These are phyloP conservation scores for Heliothis peltigera DNA, from an alignment of 2,888 invertebrate genomes.

Conservation along the genomic window DNA sequence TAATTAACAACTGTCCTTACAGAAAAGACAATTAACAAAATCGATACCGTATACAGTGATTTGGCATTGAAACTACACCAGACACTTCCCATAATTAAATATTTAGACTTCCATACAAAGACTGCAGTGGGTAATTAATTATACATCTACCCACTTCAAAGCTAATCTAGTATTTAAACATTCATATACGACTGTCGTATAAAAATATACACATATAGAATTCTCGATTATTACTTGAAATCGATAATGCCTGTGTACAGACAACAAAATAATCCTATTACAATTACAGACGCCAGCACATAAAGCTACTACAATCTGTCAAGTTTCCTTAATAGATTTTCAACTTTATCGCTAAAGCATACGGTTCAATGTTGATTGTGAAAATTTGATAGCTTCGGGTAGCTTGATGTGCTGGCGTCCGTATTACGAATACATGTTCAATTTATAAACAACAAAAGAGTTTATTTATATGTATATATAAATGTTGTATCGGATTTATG, in stretches of 20 bases:
- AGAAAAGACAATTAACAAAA: neutral
- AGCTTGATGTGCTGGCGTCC: too few relatives aligned
- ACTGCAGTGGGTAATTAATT: slow-evolving; percentile 32
- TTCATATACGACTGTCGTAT: slow-evolving; percentile 37
- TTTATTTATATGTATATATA: slow-evolving; percentile 32
- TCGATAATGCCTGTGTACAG: slow-evolving; percentile 47
- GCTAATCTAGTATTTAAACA: slow-evolving; percentile 37
- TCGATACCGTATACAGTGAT: slow-evolving; percentile 7
- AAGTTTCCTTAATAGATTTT: too few relatives aligned
- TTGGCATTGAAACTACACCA: slow-evolving; percentile 5
- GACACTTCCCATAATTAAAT: slow-evolving; percentile 29
- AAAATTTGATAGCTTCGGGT: too few relatives aligned
- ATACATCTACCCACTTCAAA: slow-evolving; percentile 33
- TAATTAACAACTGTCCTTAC: neutral
- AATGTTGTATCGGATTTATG: slow-evolving; percentile 27
- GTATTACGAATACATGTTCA: slow-evolving; percentile 40
- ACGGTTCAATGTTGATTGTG: too few relatives aligned
- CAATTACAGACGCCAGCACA: too few relatives aligned
- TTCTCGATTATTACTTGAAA: slow-evolving; percentile 24
- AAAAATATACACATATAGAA: slow-evolving; percentile 46
- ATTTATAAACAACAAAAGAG: slow-evolving; percentile 45
- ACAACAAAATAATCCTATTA: slow-evolving; percentile 44
- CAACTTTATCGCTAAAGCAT: too few relatives aligned
- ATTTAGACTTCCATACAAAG: slow-evolving; percentile 29
- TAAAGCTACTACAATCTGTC: too few relatives aligned